phyloP scores from a whole-genome alignment of 2,113 vertebrate genomes.

The Dicrurus megarhynchus region DNA sequence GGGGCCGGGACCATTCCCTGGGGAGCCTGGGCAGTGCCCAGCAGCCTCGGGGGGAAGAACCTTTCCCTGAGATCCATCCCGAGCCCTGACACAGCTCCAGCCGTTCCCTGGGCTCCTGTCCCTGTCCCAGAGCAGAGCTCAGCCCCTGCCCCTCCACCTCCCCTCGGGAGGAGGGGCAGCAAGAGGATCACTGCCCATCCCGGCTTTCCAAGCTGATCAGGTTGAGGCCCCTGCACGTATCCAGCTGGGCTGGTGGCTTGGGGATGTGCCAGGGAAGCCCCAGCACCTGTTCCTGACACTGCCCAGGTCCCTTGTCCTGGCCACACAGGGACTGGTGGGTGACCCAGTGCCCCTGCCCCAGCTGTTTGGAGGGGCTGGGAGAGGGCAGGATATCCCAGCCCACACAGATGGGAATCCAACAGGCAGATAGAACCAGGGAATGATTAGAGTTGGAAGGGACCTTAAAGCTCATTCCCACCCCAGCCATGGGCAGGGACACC shows the following conservation, averaged over 20 bases:
- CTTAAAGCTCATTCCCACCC: not conserved
- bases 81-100: not conserved
- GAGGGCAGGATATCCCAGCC: not conserved
- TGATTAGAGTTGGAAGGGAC: not conserved
- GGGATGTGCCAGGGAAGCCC: not conserved
- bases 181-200: not conserved
- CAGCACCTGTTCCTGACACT: accelerated
- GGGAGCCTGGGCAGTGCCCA: not conserved
- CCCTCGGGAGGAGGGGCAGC: accelerated
- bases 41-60: not conserved
- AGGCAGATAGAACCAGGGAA: not conserved
- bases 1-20: not conserved
- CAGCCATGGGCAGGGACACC: too few relatives aligned
- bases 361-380: not conserved
- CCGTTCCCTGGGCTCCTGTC: not conserved
- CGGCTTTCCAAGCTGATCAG: not conserved
- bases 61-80: not conserved
- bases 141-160: not conserved
- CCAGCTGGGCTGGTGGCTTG: not conserved
- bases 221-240: accelerated
- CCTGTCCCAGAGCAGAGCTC: not conserved
- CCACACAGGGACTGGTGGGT: accelerated
- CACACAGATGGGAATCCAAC: not conserved
- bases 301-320: not conserved
- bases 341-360: not conserved